phyloP scores from a whole-genome alignment of 2,888 invertebrate genomes.

The Diarsia dahlii region DNA sequence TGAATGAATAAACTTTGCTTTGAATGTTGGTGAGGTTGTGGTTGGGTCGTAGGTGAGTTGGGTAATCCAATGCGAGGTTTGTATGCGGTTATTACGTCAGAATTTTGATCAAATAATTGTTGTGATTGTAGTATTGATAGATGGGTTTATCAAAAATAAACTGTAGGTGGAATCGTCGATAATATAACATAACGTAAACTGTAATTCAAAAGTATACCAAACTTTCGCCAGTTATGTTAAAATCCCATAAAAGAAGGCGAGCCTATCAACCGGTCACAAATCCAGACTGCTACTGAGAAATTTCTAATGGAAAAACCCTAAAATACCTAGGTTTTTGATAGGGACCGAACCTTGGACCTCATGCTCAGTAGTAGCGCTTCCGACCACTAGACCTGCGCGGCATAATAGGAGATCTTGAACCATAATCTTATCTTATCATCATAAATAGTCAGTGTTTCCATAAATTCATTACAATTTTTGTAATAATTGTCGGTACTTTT shows the following conservation, averaged over 20 bases:
- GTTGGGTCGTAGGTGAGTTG: background rate
- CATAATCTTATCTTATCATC: background rate
- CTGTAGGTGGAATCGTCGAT: too few relatives aligned
- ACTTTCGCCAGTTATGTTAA: too few relatives aligned
- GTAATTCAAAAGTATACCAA: too few relatives aligned
- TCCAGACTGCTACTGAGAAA: too few relatives aligned
- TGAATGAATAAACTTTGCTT: slow-evolving; percentile 24
- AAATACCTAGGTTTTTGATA: too few relatives aligned
- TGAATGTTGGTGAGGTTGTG: background rate
- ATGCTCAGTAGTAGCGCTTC: too few relatives aligned
- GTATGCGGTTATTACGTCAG: background rate
- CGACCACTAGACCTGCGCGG: too few relatives aligned
- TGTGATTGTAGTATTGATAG: background rate
- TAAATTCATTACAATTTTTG: background rate
- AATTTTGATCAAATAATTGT: background rate
- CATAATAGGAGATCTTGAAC: background rate
- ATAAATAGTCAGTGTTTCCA: background rate
- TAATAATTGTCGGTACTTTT: background rate
- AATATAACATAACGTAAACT: too few relatives aligned
- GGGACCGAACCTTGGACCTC: too few relatives aligned
- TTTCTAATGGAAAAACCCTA: too few relatives aligned
- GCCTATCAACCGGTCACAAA: too few relatives aligned
- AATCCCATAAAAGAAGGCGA: too few relatives aligned
- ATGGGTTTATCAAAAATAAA: background rate
- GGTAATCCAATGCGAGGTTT: background rate